phyloP scores from a whole-genome alignment of 2,888 invertebrate species.

The Yponomeuta sedellus region DNA sequence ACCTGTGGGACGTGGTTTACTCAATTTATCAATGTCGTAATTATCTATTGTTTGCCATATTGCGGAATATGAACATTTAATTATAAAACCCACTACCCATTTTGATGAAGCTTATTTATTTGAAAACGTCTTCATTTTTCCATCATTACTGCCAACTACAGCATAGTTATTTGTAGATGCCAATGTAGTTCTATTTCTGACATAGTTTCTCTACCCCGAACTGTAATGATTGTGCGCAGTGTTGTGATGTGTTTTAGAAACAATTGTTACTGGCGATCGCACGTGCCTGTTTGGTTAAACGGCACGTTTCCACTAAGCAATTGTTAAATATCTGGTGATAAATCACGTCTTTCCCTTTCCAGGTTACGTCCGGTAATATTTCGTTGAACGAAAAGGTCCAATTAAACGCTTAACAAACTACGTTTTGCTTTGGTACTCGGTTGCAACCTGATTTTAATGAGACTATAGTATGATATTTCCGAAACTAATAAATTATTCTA shows the following conservation, averaged over 20 bases:
- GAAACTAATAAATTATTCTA: no score
- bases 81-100: not conserved
- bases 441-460: no score
- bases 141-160: not conserved
- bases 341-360: constrained; percentile 23
- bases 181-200: constrained; percentile 30
- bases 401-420: not conserved
- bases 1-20: constrained; percentile 25
- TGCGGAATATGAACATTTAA: not conserved
- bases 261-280: constrained; percentile 48
- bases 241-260: constrained; percentile 63
- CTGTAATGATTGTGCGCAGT: constrained; percentile 28
- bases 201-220: constrained; percentile 34
- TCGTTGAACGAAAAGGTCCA: constrained; percentile 12
- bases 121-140: constrained; percentile 1
- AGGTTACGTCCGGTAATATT: constrained; percentile 20
- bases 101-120: not conserved
- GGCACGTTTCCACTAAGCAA: constrained; percentile 36
- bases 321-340: constrained; percentile 29
- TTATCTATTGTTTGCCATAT: constrained; percentile 3
- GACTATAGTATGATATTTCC: no score
- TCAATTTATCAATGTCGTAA: constrained; percentile 17
- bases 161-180: not conserved
- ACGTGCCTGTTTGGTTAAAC: constrained; percentile 65
- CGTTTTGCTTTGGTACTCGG: no score